Percentiles rank a stretch among this genome's conserved stretches.
Conservation (phyloP, 2,113 vertebrate genomes). For the Danio rerio region DNA sequence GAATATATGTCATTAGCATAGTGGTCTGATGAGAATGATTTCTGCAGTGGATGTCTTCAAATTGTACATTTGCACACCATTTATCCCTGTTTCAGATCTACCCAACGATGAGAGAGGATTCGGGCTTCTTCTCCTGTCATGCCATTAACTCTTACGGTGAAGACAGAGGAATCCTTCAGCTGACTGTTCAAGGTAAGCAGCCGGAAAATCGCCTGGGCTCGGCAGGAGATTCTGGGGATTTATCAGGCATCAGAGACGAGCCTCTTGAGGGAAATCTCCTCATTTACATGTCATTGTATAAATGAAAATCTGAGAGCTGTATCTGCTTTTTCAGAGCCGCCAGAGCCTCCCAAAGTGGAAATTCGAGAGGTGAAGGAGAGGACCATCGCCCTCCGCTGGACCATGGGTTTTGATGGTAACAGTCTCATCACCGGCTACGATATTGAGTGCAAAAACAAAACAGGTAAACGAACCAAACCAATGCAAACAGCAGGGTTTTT, state of each 20-base stretch:
- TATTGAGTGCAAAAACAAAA: slow-evolving; percentile 99
- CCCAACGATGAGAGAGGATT: slow-evolving; percentile 96
- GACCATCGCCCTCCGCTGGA: slow-evolving; percentile 96
- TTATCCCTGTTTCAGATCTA: slow-evolving; percentile 81
- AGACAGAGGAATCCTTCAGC: slow-evolving; percentile 96
- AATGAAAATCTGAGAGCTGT: neutral
- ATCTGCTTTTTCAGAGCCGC: slow-evolving; percentile 81
- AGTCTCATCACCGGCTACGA: slow-evolving; percentile 97
- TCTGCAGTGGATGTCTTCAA: no score
- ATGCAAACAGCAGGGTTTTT: neutral
- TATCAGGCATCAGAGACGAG: neutral
- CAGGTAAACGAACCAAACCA: slow-evolving; percentile 75
- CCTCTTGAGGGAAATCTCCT: neutral
- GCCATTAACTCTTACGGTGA: slow-evolving; percentile 98
- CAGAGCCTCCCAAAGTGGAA: slow-evolving; percentile 96
- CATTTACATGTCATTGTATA: slow-evolving; percentile 10
- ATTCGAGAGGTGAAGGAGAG: slow-evolving; percentile 95
- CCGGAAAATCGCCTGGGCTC: neutral
- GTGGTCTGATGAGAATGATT: no score
- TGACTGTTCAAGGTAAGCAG: slow-evolving; percentile 93
- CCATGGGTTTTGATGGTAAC: slow-evolving; percentile 98
- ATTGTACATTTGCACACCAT: neutral
- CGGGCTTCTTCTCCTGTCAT: slow-evolving; percentile 97
- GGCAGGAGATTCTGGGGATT: neutral
- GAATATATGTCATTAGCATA: no score